Base-by-base conservation (phyloP, 2,888 invertebrate genomes). In the Spisula subtruncata region DNA sequence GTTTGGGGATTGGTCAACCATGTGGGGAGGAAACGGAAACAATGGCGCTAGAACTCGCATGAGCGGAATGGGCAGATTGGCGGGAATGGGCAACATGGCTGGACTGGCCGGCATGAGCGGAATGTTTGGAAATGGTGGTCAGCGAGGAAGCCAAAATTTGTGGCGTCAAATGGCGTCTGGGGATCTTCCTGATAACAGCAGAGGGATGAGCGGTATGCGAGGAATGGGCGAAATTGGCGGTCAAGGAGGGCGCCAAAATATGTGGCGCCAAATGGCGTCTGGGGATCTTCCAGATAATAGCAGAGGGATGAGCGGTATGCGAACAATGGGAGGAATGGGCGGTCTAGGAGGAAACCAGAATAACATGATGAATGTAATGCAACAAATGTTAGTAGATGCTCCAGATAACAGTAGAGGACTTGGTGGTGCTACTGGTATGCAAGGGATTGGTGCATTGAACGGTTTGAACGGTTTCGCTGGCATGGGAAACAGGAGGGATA, bases 71-170 rank as follows among this genome's bases (percentile, higher is more conserved):
- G 41, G 8, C 41, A 2, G 41, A 41, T 5, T 25, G 32, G 71
- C 18, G 6, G 71, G 60, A 60, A 25, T 18, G 60, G 60, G 20
- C 25, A 12, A 12, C 18, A 25, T 60, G 2, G 60, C 5, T 5
- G 60, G 60, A 5, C 4, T 18, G 18, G 25, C 20, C 25, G 60
- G 71, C 71, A 71, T 25, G n/a, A 14, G 25, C 12, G 71, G 71
- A 71, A 71, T 71, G 71, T 71, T 71, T 25, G 71, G 71, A 29
- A 71, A 29, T 25, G 71, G n/a, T 32, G 71, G 71, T n/a, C 29
- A 71, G 41, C 41, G 41, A 41, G 41, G 41, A 2, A 41, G 41
- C 41, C 41, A 41, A 41, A 41, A 41, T 41, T 41, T 25, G 2
- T n/a, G 60, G 60, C 1, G 16, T 14, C 32, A 41, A 41, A 41